Base-by-base conservation (phyloP, 2,888 invertebrate species). In the Amblyteles armatorius region DNA sequence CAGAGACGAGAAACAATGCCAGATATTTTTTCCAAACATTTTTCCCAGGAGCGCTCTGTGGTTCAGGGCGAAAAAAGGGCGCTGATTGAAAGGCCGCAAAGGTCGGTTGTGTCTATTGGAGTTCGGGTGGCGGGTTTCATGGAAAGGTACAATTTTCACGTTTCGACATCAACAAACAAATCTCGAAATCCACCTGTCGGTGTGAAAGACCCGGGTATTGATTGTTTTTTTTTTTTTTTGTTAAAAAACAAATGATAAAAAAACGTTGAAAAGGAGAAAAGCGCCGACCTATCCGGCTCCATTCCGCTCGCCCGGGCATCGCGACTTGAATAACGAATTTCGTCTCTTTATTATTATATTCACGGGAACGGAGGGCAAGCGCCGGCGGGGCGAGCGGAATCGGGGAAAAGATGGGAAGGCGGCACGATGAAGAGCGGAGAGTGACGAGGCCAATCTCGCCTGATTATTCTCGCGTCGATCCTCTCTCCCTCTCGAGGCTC, bases 291-390 rank as follows among this genome's bases (percentile, higher is more conserved):
- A 22, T 22, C 40, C 33, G 33, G 22, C 16, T 60, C 22, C 33
- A 72, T 80, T 68, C 63, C 44, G 33, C 29, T 57, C 13, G 65
- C 55, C 44, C 63, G 22, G 26, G 65, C 7, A n/a, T 29, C 77
- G 63, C 55, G 73, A 73, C 77, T 29, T 73, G 84, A 80, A 80
- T 84, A 84, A 78, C 84, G 80, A 84, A 84, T 84, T 81, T 81
- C 72, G 44, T 29, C 11, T n/a, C 52, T 68, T 84, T 72, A 77
- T 76, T 69, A 73, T 76, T 69, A 73, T 77, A 73, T 78, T 78
- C 57, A 44, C 63, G 40, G 57, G 50, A 26, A 57, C 36, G 36
- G 52, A 19, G 65, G 55, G 72, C 52, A 67, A 36, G 52, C 29
- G 68, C 36, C 29, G 40, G 33, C 16, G 29, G 40, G 40, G n/a